Evolutionary conservation across 2,797 vertebrate genomes (phyloP).

Genomic region (Tapirus indicus): DNA sequence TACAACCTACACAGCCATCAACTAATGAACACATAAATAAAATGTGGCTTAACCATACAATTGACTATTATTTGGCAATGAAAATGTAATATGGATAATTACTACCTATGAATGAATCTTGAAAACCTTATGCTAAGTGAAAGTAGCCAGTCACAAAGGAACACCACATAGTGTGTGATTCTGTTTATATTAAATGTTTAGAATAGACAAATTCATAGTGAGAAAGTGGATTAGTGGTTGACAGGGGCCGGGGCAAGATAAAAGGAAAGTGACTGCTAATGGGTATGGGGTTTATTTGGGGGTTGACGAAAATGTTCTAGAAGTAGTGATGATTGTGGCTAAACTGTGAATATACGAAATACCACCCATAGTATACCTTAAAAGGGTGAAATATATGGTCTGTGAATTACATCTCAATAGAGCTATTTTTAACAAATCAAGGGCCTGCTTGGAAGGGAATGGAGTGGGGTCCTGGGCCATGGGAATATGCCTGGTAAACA

Average conservation of each 20-base stretch:
- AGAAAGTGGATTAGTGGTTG: too few species aligned
- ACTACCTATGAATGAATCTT: too few species aligned
- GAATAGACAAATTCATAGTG: neutral
- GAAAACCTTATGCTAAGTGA: neutral
- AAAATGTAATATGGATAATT: neutral
- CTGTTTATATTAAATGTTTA: neutral
- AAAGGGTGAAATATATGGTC: neutral
- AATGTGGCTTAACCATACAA: fast-evolving
- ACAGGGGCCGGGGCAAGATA: too few species aligned
- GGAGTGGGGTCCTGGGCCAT: fast-evolving
- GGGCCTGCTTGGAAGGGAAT: neutral
- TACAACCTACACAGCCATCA: too few species aligned
- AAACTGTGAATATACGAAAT: neutral
- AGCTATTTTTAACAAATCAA: neutral
- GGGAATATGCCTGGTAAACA: neutral
- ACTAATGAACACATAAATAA: too few species aligned
- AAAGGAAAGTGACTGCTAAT: too few species aligned
- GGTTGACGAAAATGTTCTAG: neutral
- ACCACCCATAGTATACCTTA: neutral
- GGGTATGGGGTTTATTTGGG: too few species aligned
- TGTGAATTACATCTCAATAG: neutral
- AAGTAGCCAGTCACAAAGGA: neutral
- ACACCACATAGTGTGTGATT: fast-evolving
- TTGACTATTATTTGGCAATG: fast-evolving
- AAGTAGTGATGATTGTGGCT: fast-evolving